A percentile compares a stretch with the other conserved stretches of the same genome.
Conservation (phyloP, 2,113 vertebrate genomes). For the Aphyosemion australe region DNA sequence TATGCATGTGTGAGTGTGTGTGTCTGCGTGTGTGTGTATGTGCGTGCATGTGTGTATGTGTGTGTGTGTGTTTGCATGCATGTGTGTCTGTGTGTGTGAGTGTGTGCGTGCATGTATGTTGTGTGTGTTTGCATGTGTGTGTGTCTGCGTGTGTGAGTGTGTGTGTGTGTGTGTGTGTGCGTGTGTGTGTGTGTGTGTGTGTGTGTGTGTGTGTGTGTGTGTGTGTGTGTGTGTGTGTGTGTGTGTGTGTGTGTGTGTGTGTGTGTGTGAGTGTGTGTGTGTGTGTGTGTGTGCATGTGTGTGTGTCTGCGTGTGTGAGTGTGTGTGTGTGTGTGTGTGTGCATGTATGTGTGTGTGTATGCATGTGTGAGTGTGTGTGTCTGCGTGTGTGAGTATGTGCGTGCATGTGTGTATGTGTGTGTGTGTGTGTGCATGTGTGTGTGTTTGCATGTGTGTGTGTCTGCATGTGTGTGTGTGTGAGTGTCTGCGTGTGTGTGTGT, state of each 20-base stretch:
- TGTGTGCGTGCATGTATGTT: conserved; percentile 23
- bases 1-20: no score
- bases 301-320: no score
- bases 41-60: conserved; percentile 19
- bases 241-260: conserved; percentile 23
- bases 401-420: conserved; percentile 22
- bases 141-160: no score
- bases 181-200: conserved; percentile 28
- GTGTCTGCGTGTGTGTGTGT: conserved; percentile 29
- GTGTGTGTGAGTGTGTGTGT: conserved; percentile 30
- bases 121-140: conserved; percentile 20
- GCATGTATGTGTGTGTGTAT: conserved; percentile 31
- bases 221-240: conserved; percentile 26
- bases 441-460: no score
- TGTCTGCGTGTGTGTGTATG: conserved; percentile 31
- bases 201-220: conserved; percentile 22
- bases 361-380: conserved; percentile 23
- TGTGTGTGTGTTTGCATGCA: conserved; percentile 29
- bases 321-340: conserved; percentile 27
- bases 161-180: conserved; percentile 27
- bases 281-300: conserved; percentile 16
- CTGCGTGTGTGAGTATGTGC: conserved; percentile 21
- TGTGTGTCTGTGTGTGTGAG: conserved; percentile 23
- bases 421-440: conserved; percentile 25
- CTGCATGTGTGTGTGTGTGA: conserved; percentile 16